Evolutionary conservation across 2,888 invertebrate species (phyloP).

Genomic region (Eudemis profundana): DNA sequence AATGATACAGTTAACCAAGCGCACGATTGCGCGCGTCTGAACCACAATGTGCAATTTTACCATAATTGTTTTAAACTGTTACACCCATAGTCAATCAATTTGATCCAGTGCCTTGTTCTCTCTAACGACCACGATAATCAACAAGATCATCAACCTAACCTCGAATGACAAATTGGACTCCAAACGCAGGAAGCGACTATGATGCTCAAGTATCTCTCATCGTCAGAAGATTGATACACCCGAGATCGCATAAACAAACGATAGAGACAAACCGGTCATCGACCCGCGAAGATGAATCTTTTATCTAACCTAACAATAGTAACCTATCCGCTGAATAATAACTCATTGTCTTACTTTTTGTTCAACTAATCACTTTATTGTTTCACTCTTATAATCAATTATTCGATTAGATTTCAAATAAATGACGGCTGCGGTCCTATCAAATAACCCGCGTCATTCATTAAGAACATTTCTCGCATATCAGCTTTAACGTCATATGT

Average conservation of each 20-base stretch:
- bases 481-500: background rate
- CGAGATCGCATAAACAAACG: conserved; percentile 80
- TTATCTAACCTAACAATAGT: conserved; percentile 75
- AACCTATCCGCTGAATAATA: conserved; percentile 80
- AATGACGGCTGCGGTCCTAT: conserved; percentile 73
- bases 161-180: conserved; percentile 70
- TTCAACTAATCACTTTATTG: conserved; percentile 85
- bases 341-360: conserved; percentile 84
- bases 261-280: conserved; percentile 70
- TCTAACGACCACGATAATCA: conserved; percentile 13
- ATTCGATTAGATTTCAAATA: conserved; percentile 82
- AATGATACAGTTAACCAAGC: too few relatives aligned
- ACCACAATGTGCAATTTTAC: too few relatives aligned
- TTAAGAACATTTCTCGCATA: conserved; percentile 51
- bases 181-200: conserved; percentile 68
- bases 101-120: conserved; percentile 17
- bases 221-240: conserved; percentile 76
- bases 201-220: conserved; percentile 74
- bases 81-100: background rate
- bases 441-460: conserved; percentile 72
- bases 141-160: conserved; percentile 48
- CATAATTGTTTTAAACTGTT: too few relatives aligned
- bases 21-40: too few relatives aligned
- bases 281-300: conserved; percentile 72
- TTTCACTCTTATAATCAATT: conserved; percentile 83